Percentiles rank a stretch among this genome's conserved stretches.
These are phyloP conservation scores for Bolborhynchus lineola DNA, from an alignment of 2,113 vertebrate species.

Conservation along the genomic window DNA sequence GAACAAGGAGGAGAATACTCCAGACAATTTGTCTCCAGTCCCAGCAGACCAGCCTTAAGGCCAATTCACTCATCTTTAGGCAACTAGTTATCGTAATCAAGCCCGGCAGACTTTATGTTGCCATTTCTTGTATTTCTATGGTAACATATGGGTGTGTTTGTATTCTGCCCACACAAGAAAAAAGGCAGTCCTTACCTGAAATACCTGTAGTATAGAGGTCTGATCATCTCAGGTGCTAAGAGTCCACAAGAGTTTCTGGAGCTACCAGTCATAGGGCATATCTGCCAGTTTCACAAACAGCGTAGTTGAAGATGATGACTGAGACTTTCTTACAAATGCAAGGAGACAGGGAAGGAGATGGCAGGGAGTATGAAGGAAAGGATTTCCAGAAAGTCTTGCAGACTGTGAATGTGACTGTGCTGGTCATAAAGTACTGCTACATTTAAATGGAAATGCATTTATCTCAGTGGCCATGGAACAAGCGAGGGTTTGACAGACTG, in stretches of 20 bases:
- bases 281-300: neutral
- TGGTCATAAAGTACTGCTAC: neutral
- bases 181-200: neutral
- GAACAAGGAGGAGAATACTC: conserved; percentile 43
- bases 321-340: neutral
- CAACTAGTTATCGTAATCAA: conserved; percentile 27
- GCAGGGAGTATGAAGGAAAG: neutral
- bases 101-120: neutral
- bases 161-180: neutral
- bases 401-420: neutral
- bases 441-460: neutral
- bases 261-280: neutral
- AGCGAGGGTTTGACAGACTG: neutral
- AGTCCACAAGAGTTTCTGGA: neutral
- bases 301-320: rapidly evolving
- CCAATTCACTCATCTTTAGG: conserved; percentile 53
- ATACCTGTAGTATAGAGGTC: neutral
- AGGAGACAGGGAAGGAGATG: neutral
- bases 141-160: neutral
- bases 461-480: neutral
- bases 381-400: neutral
- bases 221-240: neutral
- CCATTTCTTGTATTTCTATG: neutral
- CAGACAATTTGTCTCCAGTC: conserved; percentile 65
- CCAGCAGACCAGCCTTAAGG: conserved; percentile 52